Conservation (phyloP, 2,888 invertebrate species). For the Limnephilus marmoratus region DNA sequence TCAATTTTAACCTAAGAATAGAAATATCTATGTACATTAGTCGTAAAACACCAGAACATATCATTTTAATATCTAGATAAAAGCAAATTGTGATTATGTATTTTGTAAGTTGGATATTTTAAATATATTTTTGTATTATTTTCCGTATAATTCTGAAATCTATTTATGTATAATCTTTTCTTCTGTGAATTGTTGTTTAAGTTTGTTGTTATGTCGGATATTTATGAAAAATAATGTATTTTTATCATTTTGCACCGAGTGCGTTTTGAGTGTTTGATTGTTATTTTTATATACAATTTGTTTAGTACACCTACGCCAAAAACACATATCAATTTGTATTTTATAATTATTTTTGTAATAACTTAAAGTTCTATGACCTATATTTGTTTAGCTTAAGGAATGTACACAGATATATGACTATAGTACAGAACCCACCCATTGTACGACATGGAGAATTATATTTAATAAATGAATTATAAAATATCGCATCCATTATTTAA, state of each 20-base stretch:
- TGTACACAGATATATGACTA: conserved; percentile 57
- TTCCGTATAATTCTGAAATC: neutral
- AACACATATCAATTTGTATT: conserved; percentile 58
- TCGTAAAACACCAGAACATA: conserved; percentile 44
- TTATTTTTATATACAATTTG: conserved; percentile 48
- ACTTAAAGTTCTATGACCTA: conserved; percentile 52
- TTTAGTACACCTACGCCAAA: conserved; percentile 58
- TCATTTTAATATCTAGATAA: conserved; percentile 50
- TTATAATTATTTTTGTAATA: conserved; percentile 63
- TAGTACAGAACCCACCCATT: conserved; percentile 62
- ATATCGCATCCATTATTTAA: conserved; percentile 55
- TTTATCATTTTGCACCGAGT: conserved; percentile 11
- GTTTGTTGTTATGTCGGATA: neutral
- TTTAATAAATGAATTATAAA: conserved; percentile 66
- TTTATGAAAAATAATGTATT: neutral
- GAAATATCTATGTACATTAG: conserved; percentile 42
- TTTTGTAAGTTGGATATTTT: conserved; percentile 31
- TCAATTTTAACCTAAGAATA: conserved; percentile 48
- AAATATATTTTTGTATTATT: conserved; percentile 20
- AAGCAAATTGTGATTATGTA: conserved; percentile 54
- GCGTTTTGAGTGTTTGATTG: neutral
- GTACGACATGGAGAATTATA: conserved; percentile 66
- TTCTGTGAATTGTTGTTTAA: neutral
- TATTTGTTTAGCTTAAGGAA: conserved; percentile 55
- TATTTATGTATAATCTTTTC: neutral